phyloP scores from a whole-genome alignment of 2,113 vertebrate species.

The Motacilla alba region DNA sequence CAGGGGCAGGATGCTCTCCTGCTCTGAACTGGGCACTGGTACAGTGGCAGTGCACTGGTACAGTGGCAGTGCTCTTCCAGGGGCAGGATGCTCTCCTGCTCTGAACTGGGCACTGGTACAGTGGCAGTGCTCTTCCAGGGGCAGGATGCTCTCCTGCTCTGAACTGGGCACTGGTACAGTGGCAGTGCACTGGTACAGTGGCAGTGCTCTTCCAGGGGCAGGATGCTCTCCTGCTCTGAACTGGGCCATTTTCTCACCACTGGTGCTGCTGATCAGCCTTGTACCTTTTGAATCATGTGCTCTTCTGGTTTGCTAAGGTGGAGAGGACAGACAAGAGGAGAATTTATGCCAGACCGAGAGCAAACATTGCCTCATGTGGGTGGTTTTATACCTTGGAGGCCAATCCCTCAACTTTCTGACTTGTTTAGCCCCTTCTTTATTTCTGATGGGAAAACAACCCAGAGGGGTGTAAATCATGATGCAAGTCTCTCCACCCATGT shows the following conservation, averaged over 20 bases:
- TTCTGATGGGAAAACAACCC: conserved; percentile 59
- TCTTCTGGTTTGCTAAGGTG: neutral
- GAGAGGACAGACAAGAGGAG: neutral
- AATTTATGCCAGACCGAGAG: conserved; percentile 54
- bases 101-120: neutral
- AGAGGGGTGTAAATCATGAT: conserved; percentile 53
- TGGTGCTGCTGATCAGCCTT: neutral
- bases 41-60: too few species aligned
- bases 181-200: too few species aligned
- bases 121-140: too few species aligned
- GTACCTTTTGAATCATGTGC: neutral
- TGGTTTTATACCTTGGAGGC: conserved; percentile 60
- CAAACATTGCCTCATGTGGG: conserved; percentile 55
- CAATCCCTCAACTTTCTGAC: conserved; percentile 34
- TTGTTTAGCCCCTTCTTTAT: conserved; percentile 37
- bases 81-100: neutral
- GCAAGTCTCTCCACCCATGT: neutral
- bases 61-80: neutral
- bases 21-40: too few species aligned
- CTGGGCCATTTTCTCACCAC: neutral
- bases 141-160: too few species aligned
- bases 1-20: too few species aligned
- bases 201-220: neutral
- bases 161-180: too few species aligned
- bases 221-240: neutral